Conservation (phyloP, 37 sponge, comb jelly and placozoan species). For the Axinella damicornis region DNA sequence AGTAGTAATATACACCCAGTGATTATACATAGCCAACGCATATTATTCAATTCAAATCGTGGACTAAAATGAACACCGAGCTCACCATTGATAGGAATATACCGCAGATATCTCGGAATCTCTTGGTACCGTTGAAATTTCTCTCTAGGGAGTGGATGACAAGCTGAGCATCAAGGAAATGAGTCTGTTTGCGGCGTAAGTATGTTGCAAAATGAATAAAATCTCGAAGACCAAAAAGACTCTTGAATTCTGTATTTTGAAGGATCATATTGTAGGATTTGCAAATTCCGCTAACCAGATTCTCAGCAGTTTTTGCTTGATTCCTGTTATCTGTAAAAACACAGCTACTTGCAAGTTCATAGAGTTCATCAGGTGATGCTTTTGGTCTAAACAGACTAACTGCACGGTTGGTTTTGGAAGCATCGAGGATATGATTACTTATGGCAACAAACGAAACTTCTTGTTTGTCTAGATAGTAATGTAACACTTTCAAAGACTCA, state of each 20-base stretch:
- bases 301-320: not conserved
- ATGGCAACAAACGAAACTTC: conserved; percentile 80
- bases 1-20: too few relatives aligned
- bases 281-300: not conserved
- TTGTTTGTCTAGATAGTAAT: conserved; percentile 64
- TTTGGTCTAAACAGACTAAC: conserved; percentile 59
- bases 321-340: not conserved
- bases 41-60: too few relatives aligned
- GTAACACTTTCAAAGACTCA: conserved; percentile 79
- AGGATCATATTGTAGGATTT: not conserved
- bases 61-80: too few relatives aligned
- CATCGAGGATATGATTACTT: conserved; percentile 72
- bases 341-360: conserved; percentile 48
- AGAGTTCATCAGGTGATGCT: conserved; percentile 15
- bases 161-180: conserved; percentile 12
- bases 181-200: conserved; percentile 7
- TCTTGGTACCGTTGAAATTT: conserved; percentile 69
- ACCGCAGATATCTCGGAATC: not conserved
- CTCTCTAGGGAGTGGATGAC: conserved; percentile 52
- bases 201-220: conserved; percentile 72
- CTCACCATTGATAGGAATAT: conserved; percentile 9
- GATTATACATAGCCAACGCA: too few relatives aligned
- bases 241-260: not conserved
- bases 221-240: conserved; percentile 74
- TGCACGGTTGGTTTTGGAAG: conserved; percentile 79